Evolutionary conservation across 2,888 invertebrate species (phyloP), one percentile per base, ranked within the genome.

Genomic region (Orchesellides sinensis): DNA sequence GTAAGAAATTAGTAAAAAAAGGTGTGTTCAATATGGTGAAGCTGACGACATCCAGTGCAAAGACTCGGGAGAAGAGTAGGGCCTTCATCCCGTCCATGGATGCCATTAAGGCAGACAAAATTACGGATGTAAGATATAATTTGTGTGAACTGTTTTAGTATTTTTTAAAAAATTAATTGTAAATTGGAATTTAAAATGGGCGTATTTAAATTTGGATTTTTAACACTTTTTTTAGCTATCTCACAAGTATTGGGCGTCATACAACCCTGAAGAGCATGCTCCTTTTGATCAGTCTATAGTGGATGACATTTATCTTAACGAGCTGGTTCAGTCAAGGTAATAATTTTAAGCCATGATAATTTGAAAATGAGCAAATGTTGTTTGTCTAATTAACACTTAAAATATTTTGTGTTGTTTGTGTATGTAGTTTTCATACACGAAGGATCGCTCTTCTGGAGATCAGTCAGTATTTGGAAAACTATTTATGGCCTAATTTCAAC

Each of bases 381-480:
- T 47, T 4, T 8, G 6, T 47, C n/a, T 47, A 17, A 54, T 23
- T 19, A n/a, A 54, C 10, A 21, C 14, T 4, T 54, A 2, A 21
- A 14, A n/a, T 54, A 54, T n/a, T 10, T 21, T 54, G 54, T 14
- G 3, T 54, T n/a, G 23, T 17, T 49, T 5, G 10, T n/a, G 32
- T 61, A 59, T 54, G n/a, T 90, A 93, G 94, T 89, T 95, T 95
- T 90, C 93, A 95, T 12, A 94, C 95, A 2, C 92, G 96, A n/a
- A 93, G 98, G 73, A 95, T 97, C 84, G 97, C 98, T 95, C 95
- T 98, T 93, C 91, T 99, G 78, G 98, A 99, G 90, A 98, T 98
- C 90, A 98, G 98, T 84, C 99, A 98, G 89, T 99, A 98, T 90
- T 90, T 99, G 88, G 99, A 99, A 90, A 96, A 96, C 89, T 99